Base-by-base conservation (phyloP, 2,888 invertebrate genomes). In the Cheilosia urbana region DNA sequence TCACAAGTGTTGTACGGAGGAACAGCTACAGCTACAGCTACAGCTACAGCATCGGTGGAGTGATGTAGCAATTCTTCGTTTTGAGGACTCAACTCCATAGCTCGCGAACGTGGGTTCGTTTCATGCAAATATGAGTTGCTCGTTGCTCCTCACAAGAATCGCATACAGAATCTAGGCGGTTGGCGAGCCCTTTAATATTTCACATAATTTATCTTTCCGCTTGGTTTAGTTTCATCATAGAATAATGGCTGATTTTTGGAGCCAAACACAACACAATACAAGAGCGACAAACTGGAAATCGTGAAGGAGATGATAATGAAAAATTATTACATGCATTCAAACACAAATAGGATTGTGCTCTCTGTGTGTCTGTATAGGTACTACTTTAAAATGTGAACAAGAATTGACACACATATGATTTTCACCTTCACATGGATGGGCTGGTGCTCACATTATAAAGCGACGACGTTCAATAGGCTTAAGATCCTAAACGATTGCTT, bases 201-300 rank as follows among this genome's bases (percentile, higher is more conserved):
- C 77, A 83, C 66, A 72, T 66, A 83, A 83, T 83, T 83, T 78
- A 83, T 83, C 78, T 83, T 83, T 78, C 53, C 83, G 68, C 83
- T 78, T 78, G 83, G 78, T 65, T 83, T 78, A 58, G 24, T 65
- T 73, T 78, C 60, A 77, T 82, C 69, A 75, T 55, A 69, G 63
- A 69, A 69, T 76, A 76, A 62, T 65, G 51, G 51, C 68, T 68
- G 68, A 80, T 49, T 80, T 80, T 75, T 68, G 55, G 58, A 49
- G 9, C 37, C 63, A 19, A 49, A 69, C 81, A 81, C 9, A 30
- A 30, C 30, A 81, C 81, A 81, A 81, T 76, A 55, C 34, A 53
- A 42, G 24, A 79, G 79, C 72, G 72, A 73, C 80, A 76, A 81
- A 71, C 57, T 77, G 81, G 57, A 76, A 77, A 77, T 71, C 71